Base-by-base conservation (phyloP, 2,797 vertebrate species). In the Lophotriccus pileatus region DNA sequence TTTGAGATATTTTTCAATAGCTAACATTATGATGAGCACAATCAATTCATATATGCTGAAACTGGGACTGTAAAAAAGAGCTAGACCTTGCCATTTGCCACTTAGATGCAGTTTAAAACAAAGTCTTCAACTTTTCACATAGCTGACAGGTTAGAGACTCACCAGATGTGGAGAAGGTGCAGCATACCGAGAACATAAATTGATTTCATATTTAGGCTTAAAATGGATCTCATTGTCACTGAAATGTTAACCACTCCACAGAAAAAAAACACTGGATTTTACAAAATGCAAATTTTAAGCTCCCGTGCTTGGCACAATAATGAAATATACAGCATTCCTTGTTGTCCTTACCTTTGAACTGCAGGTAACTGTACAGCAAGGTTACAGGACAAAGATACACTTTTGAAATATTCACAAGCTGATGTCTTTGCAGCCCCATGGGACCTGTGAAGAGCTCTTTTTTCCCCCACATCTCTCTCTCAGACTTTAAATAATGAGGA, bases 401-500 rank as follows among this genome's bases (percentile, higher is more conserved):
- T 96, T 93, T 94, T 96, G 94, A 97, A 97, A 97, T 97, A 95
- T 96, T 97, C 95, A 95, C 53, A 72, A 97, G 94, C 95, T 89
- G 94, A 95, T 95, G 95, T 96, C 94, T 95, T 94, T 95, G 74
- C 62, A 83, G 84, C 94, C 95, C 94, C 76, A 6, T 93, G 97
- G 97, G 97, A 98, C 89, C 74, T 89, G 85, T 95, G 96, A 97
- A 96, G 94, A 96, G 93, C 69, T 95, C 94, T 94, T 95, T 94
- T 75, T 90, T 19, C 5, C 47, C 89, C 92, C 83, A 56, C 74
- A 94, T 93, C 81, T 91, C 80, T 95, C 91, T 91, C 94, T 94
- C 94, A 62, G 96, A 95, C 94, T 97, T 98, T 97, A 97, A 97
- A 97, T 97, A 97, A 97, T 95, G 96, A 97, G 94, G 94, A 95